Base-by-base conservation (phyloP, 2,113 vertebrate genomes). In the Protobothrops flavoviridis region DNA sequence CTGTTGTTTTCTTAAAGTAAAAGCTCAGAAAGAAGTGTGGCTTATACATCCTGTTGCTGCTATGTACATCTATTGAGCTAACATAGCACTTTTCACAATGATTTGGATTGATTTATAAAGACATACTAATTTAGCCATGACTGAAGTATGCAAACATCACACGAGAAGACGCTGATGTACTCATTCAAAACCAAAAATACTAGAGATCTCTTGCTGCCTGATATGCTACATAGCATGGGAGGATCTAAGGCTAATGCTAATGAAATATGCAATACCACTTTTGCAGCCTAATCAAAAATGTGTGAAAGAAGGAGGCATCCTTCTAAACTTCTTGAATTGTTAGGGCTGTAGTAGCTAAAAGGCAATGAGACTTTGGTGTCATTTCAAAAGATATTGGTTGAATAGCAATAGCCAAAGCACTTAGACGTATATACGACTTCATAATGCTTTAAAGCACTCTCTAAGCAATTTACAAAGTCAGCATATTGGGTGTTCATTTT, bases 1-100 rank as follows among this genome's bases (percentile, higher is more conserved):
- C 52, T 21, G 61, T 57, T 94, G 53, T 87, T 55, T 13, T n/a
- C 43, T 50, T 64, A 52, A 92, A 86, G 48, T 64, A 93, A 93
- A 39, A 4, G 92, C 2, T 93, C 81, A 85, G 90, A 94, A 26
- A 93, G 89, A 74, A 86, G 5, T 0, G 23, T 20, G 93, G 21
- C 6, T 15, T 61, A 3, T 48, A 87, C n/a, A 59, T 61, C 55
- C 23, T n/a, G 17, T 50, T 61, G 20, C 6, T 23, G 24, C 4
- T 61, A n/a, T 12, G 23, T n/a, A 48, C 21, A 20, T 61, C 4
- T 45, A 50, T 59, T 91, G n/a, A 57, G 50, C 13, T 85, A 20
- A 85, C 33, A 10, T 11, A 52, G 39, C 11, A 81, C 21, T 13
- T 39, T 57, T 89, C n/a, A 89, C 53, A 57, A 24, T 39, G 21